Conservation (phyloP, 2,113 vertebrate species). For the Oncorhynchus kisutch region DNA sequence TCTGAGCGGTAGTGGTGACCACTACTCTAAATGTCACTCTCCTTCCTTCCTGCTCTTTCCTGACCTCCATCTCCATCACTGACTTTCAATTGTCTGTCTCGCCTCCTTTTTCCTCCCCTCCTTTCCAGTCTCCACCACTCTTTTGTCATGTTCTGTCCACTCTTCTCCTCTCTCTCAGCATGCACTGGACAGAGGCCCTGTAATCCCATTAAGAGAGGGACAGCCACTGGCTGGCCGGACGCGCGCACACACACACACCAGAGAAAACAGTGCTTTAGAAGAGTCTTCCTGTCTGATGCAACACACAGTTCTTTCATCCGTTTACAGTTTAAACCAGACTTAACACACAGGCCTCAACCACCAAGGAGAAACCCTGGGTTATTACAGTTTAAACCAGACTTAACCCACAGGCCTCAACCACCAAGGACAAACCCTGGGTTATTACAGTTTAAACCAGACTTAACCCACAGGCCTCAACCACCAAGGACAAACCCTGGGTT, state of each 20-base stretch:
- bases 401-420: conserved; percentile 26
- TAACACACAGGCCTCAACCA: conserved; percentile 35
- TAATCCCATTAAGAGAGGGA: conserved; percentile 40
- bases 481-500: background rate
- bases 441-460: conserved; percentile 2
- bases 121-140: too few relatives aligned
- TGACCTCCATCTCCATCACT: background rate
- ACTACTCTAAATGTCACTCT: too few relatives aligned
- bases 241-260: too few relatives aligned
- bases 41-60: background rate
- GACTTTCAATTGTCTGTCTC: too few relatives aligned
- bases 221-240: background rate
- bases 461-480: conserved; percentile 27
- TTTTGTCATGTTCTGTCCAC: too few relatives aligned
- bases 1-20: too few relatives aligned
- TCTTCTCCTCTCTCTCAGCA: conserved; percentile 7
- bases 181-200: background rate
- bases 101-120: too few relatives aligned
- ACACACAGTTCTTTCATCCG: conserved; percentile 64
- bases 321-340: conserved; percentile 63
- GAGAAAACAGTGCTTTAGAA: background rate
- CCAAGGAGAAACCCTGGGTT: background rate
- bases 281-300: conserved; percentile 46
- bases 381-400: conserved; percentile 1
- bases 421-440: background rate